phyloP scores from a whole-genome alignment of 2,888 invertebrate species.

The Stenoptilia bipunctidactyla region DNA sequence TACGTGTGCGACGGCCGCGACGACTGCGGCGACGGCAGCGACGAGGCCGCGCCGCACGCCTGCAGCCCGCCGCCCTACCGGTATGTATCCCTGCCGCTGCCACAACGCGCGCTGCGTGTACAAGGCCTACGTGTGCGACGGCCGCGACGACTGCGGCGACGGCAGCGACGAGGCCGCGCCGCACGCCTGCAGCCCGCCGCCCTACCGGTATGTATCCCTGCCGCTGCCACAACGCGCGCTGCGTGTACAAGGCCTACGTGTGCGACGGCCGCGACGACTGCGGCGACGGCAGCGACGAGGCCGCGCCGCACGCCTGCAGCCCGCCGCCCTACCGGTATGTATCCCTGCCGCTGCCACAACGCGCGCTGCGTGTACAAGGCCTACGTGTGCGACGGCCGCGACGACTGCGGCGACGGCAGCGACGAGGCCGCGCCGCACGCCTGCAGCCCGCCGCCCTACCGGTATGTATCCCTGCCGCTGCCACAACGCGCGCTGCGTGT shows the following conservation, averaged over 20 bases:
- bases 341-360: slow-evolving; percentile 78
- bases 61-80: slow-evolving; percentile 83
- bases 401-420: slow-evolving; percentile 92
- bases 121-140: slow-evolving; percentile 94
- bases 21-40: slow-evolving; percentile 92
- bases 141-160: slow-evolving; percentile 93
- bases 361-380: slow-evolving; percentile 91
- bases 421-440: slow-evolving; percentile 89
- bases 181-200: slow-evolving; percentile 86
- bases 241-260: slow-evolving; percentile 93
- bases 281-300: slow-evolving; percentile 91
- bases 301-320: slow-evolving; percentile 82
- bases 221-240: slow-evolving; percentile 87
- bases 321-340: slow-evolving; percentile 76
- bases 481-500: too few species aligned
- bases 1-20: slow-evolving; percentile 95
- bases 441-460: slow-evolving; percentile 82
- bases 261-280: slow-evolving; percentile 96
- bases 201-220: slow-evolving; percentile 58
- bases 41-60: slow-evolving; percentile 86
- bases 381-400: slow-evolving; percentile 93
- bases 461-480: slow-evolving; percentile 20
- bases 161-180: slow-evolving; percentile 86
- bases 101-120: slow-evolving; percentile 89
- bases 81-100: slow-evolving; percentile 70